Evolutionary conservation across 2,888 invertebrate species (phyloP).

Genomic region (Pimpla rufipes): DNA sequence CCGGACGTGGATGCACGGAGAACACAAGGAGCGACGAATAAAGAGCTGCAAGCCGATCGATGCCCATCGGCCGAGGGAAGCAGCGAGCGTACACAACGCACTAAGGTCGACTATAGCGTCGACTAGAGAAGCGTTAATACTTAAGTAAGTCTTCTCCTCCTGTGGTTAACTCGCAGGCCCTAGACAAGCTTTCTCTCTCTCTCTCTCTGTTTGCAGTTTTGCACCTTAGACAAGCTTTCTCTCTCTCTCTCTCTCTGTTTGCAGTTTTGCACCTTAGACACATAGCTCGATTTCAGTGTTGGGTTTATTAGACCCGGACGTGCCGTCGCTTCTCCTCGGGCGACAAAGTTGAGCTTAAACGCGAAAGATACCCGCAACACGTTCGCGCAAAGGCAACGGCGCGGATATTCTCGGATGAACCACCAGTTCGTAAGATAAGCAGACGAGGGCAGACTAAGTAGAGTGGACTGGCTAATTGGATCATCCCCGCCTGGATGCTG

Average conservation of each 20-base stretch:
- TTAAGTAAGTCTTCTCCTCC: not conserved
- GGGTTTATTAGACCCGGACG: not conserved
- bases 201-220: no score
- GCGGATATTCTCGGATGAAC: constrained; percentile 3
- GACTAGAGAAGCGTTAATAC: constrained; percentile 37
- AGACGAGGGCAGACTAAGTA: constrained; percentile 15
- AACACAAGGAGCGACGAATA: not conserved
- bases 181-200: no score
- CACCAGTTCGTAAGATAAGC: constrained; percentile 8
- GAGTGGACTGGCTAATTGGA: constrained; percentile 33
- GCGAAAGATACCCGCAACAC: constrained; percentile 10
- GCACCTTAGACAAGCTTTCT: no score
- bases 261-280: not conserved
- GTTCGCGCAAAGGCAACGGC: not conserved
- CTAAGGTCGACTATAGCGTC: constrained; percentile 35
- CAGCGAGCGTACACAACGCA: constrained; percentile 49
- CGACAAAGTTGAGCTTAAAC: constrained; percentile 22
- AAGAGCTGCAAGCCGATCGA: constrained; percentile 33
- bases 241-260: not conserved
- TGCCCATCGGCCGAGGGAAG: constrained; percentile 22
- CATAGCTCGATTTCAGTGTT: not conserved
- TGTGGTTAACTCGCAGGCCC: not conserved
- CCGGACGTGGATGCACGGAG: not conserved
- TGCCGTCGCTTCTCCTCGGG: not conserved
- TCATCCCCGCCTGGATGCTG: not conserved